phyloP scores from a whole-genome alignment of 2,113 vertebrate species.

The Prunella fulvescens region DNA sequence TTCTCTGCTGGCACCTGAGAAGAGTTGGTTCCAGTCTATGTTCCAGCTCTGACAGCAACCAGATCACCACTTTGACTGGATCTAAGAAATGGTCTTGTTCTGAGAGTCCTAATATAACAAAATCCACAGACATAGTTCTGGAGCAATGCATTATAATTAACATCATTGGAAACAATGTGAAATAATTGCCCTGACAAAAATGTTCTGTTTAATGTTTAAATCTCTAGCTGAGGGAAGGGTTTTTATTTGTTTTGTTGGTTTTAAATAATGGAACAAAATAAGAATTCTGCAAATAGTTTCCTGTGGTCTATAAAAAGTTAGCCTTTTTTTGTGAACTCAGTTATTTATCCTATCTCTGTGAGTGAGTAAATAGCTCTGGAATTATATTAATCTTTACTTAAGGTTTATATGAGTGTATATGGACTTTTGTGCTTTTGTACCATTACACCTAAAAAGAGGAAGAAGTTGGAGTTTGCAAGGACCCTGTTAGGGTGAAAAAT shows the following conservation, averaged over 20 bases:
- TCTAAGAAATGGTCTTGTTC: neutral
- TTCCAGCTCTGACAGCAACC: neutral
- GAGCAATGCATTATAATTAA: neutral
- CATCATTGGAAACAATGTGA: neutral
- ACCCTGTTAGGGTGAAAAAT: neutral
- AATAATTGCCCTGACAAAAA: neutral
- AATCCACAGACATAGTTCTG: neutral
- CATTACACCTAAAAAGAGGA: neutral
- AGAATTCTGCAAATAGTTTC: neutral
- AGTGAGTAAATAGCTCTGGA: neutral
- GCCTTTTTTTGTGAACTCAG: neutral
- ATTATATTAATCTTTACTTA: neutral
- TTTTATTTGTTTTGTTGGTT: neutral
- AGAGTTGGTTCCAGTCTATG: neutral
- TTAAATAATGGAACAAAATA: neutral
- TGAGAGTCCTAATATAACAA: neutral
- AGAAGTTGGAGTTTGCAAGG: neutral
- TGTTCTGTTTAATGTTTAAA: neutral
- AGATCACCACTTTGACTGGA: neutral
- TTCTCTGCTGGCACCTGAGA: conserved; percentile 35
- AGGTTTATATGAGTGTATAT: neutral
- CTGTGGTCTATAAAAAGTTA: neutral
- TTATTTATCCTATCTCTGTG: neutral
- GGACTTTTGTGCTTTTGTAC: neutral
- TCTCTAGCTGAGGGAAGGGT: neutral